Base-by-base conservation (phyloP, 1,140 invertebrate species). In the Bombus difficillimus region DNA sequence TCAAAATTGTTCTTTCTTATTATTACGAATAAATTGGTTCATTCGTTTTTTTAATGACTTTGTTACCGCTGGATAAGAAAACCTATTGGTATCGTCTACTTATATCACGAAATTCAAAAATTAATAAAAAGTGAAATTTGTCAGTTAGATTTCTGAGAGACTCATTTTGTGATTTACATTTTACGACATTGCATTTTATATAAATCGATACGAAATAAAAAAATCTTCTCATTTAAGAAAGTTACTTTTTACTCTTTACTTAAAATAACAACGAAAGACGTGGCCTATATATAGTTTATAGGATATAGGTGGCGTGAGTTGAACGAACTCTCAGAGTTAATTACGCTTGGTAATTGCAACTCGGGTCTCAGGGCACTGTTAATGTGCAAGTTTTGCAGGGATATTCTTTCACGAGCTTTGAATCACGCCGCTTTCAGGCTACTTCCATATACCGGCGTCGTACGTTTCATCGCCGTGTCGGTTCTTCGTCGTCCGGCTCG, bases 251-350 rank as follows among this genome's bases (percentile, higher is more conserved):
- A 62, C 12, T 28, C 28, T 62, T n/a, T n/a, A 62, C 28, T 62
- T 66, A 71, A 41, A 41, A 41, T 71, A 71, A 71, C 8, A 28
- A 71, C 12, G 86, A 71, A 39, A 10, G 22, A 34, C 32, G 15
- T 34, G 1, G 0, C 5, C 2, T 37, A 37, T 28, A 37, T 12
- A 25, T 39, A 22, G 9, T 32, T 68, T 4, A 22, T n/a, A 22
- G 68, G 22, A 1, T 69, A 28, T 28, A 39, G 68, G 37, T 69
- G 12, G 12, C 37, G 37, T 39, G 37, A 39, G 34, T 39, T 69
- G 37, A 69, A 37, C 37, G 85, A 86, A 92, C 88, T 91, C 86
- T 76, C 87, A 78, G 87, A 93, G 92, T 93, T 93, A 93, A 93
- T 94, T 93, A 91, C 89, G 57, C 74, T 39, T 81, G 78, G 87